Evolutionary conservation across 2,113 vertebrate genomes (phyloP).

Genomic region (Hypocryptadius cinnamomeus): DNA sequence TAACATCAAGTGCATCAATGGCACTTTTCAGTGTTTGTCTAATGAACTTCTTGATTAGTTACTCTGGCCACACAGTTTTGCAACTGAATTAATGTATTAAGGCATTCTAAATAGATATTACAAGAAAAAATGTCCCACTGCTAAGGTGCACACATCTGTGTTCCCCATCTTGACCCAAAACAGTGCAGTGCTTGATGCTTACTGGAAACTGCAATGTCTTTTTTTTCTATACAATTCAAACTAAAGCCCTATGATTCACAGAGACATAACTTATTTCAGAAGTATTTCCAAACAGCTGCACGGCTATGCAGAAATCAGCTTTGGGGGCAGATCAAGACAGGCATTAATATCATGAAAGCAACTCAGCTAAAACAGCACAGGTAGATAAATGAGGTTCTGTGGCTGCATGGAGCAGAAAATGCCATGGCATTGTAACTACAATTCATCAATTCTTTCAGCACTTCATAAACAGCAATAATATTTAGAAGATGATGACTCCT

Average conservation of each 20-base stretch:
- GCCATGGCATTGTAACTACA: background rate
- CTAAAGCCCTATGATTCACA: background rate
- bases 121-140: accelerated
- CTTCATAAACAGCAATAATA: background rate
- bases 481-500: background rate
- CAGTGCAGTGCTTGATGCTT: background rate
- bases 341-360: background rate
- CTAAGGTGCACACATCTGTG: background rate
- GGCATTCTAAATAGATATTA: background rate
- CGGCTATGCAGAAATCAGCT: background rate
- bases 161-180: background rate
- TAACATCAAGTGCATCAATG: background rate
- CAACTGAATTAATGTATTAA: background rate
- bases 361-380: background rate
- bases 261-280: background rate
- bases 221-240: background rate
- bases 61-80: background rate
- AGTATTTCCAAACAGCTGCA: background rate
- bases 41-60: background rate
- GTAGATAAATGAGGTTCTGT: background rate
- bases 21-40: background rate
- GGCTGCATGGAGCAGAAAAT: background rate
- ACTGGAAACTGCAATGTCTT: background rate
- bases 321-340: background rate
- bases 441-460: background rate